These are phyloP conservation scores for Garrulus glandarius DNA, from an alignment of 2,797 vertebrate genomes.

Conservation along the genomic window DNA sequence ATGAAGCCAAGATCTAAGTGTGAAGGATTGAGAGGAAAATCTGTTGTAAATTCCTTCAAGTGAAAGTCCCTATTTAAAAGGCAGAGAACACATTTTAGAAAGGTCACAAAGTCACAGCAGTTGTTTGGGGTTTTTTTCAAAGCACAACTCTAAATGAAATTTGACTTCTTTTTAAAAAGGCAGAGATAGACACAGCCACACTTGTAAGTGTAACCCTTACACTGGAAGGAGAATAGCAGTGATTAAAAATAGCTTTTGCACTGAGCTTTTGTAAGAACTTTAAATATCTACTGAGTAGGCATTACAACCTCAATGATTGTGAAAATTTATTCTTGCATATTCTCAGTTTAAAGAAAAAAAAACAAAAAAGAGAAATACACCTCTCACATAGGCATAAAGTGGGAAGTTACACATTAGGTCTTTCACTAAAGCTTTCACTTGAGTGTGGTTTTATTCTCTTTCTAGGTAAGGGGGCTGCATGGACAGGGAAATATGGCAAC, in stretches of 20 bases:
- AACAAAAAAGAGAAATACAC: not conserved
- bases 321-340: not conserved
- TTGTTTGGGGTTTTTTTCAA: not conserved
- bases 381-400: not conserved
- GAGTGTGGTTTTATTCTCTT: not conserved
- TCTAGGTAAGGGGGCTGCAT: not conserved
- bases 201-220: not conserved
- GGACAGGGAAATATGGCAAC: not conserved
- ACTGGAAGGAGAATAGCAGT: not conserved
- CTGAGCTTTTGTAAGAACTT: not conserved
- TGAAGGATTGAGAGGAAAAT: slow-evolving; percentile 8
- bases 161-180: not conserved
- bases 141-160: not conserved
- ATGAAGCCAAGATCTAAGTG: not conserved
- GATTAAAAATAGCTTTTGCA: not conserved
- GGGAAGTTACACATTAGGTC: not conserved
- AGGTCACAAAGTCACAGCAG: slow-evolving; percentile 13
- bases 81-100: not conserved
- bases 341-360: not conserved
- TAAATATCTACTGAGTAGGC: not conserved
- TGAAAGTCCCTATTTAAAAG: slow-evolving; percentile 13
- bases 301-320: not conserved
- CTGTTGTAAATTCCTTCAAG: slow-evolving; percentile 30
- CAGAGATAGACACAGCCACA: not conserved
- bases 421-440: not conserved